A percentile compares a stretch with the other conserved stretches of the same genome.
These are phyloP conservation scores for Saccostrea cuccullata DNA, from an alignment of 1,140 invertebrate species.

Conservation along the genomic window DNA sequence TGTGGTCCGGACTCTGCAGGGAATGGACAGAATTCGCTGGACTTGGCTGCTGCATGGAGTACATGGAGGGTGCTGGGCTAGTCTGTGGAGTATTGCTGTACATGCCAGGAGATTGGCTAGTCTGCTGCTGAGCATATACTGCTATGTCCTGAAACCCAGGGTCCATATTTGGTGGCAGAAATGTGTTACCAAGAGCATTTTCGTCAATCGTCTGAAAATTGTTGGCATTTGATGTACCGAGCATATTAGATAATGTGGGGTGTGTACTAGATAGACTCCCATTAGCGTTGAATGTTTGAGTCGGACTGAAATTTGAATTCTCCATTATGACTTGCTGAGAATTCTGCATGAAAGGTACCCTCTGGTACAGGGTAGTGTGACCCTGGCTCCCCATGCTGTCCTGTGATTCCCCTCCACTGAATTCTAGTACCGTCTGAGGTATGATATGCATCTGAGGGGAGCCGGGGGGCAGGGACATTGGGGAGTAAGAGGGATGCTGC, in stretches of 20 bases:
- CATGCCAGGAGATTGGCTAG: constrained; percentile 7
- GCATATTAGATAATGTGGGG: not conserved
- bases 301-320: not conserved
- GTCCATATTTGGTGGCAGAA: not conserved
- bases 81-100: not conserved
- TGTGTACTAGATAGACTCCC: not conserved
- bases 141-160: not conserved
- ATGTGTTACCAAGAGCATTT: not conserved
- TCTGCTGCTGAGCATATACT: constrained; percentile 4
- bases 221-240: not conserved
- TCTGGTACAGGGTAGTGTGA: not conserved
- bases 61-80: not conserved
- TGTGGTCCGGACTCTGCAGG: constrained; percentile 23
- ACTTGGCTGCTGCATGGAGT: constrained; percentile 7
- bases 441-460: constrained; percentile 7
- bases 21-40: constrained; percentile 16
- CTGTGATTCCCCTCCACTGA: constrained; percentile 1
- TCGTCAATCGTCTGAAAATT: constrained; percentile 15
- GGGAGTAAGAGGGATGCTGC: constrained; percentile 1
- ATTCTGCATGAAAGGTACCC: constrained; percentile 4
- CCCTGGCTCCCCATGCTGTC: not conserved
- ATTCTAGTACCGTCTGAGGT: not conserved
- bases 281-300: not conserved
- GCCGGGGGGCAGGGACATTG: not conserved
- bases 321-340: constrained; percentile 16